Evolutionary conservation across 2,797 vertebrate species (phyloP).

Genomic region (Sebastes hopkinsi): DNA sequence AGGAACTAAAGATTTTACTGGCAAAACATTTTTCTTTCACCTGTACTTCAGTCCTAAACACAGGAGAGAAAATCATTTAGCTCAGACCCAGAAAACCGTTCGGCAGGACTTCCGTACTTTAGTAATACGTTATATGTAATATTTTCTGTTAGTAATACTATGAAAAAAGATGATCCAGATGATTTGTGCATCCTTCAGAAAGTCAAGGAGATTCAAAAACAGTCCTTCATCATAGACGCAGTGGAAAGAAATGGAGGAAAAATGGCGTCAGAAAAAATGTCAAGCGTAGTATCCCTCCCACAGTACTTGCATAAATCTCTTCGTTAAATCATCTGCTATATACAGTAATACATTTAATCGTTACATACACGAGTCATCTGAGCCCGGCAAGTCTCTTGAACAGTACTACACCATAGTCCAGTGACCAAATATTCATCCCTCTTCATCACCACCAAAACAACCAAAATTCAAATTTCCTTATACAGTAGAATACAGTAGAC

Average conservation of each 20-base stretch:
- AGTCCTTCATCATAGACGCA: constrained; percentile 31
- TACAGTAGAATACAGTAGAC: constrained; percentile 75
- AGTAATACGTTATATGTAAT: background rate
- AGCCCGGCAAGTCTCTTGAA: constrained; percentile 37
- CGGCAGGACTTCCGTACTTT: too few relatives aligned
- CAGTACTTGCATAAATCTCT: constrained; percentile 76
- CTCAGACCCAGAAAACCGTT: too few relatives aligned
- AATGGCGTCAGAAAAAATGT: constrained; percentile 45
- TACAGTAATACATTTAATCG: constrained; percentile 67
- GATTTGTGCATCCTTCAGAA: constrained; percentile 28
- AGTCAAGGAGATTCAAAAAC: constrained; percentile 17
- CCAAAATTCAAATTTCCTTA: constrained; percentile 41
- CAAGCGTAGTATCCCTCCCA: constrained; percentile 44
- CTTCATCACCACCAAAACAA: constrained; percentile 31
- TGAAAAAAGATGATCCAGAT: constrained; percentile 14
- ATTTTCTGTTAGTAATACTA: background rate
- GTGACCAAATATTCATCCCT: constrained; percentile 26
- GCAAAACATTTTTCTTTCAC: too few relatives aligned
- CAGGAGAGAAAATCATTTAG: too few relatives aligned
- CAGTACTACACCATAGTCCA: constrained; percentile 41
- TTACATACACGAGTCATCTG: constrained; percentile 37
- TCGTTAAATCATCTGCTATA: constrained; percentile 74
- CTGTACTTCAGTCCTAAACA: too few relatives aligned
- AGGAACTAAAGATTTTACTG: too few relatives aligned
- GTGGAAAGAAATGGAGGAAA: constrained; percentile 24